phyloP scores from a whole-genome alignment of 1,140 invertebrate species.

The Leptinotarsa lineolata region DNA sequence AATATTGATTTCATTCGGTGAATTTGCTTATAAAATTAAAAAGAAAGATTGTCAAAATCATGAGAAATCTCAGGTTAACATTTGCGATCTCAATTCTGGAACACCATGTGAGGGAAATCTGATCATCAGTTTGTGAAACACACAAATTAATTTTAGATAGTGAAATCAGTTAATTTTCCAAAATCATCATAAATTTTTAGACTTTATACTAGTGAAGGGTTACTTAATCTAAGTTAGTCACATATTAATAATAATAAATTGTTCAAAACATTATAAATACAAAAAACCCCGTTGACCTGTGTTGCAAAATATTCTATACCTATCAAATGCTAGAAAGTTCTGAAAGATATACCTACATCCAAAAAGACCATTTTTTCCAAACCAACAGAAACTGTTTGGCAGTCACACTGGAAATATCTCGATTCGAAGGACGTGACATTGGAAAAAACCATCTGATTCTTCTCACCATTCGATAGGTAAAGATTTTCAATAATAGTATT shows the following conservation, averaged over 20 bases:
- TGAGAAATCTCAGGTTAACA: too few relatives aligned
- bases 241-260: slow-evolving; percentile 50
- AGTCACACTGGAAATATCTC: too few relatives aligned
- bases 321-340: slow-evolving; percentile 42
- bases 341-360: slow-evolving; percentile 23
- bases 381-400: not conserved
- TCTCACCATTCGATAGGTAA: slow-evolving; percentile 36
- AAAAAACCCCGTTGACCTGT: slow-evolving; percentile 48
- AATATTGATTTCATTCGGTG: too few relatives aligned
- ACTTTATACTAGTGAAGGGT: slow-evolving; percentile 36
- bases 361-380: not conserved
- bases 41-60: too few relatives aligned
- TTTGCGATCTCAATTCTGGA: too few relatives aligned
- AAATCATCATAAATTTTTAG: slow-evolving; percentile 12
- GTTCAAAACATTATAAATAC: slow-evolving; percentile 48
- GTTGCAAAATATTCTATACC: slow-evolving; percentile 41
- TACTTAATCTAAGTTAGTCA: slow-evolving; percentile 52
- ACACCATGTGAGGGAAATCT: too few relatives aligned
- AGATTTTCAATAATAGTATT: slow-evolving; percentile 41
- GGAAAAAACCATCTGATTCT: slow-evolving; percentile 4
- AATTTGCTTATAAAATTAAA: too few relatives aligned
- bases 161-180: not conserved
- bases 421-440: too few relatives aligned
- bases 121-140: too few relatives aligned
- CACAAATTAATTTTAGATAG: too few relatives aligned